Evolutionary conservation across 1,140 invertebrate genomes (phyloP).

Genomic region (Drosophila albomicans): DNA sequence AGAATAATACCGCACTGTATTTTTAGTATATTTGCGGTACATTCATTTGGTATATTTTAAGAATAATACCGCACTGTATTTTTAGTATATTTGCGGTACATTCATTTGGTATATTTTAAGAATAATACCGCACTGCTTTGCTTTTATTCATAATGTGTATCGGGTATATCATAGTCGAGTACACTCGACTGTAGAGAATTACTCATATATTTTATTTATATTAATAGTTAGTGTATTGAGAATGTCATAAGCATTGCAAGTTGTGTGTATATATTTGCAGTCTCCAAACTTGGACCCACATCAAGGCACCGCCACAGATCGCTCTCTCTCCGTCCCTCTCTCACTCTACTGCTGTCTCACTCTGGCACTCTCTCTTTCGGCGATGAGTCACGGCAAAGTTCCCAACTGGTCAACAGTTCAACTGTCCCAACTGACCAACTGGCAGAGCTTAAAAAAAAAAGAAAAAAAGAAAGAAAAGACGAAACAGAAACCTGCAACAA

Average conservation of each 20-base stretch:
- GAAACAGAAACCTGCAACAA: background rate
- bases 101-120: no score
- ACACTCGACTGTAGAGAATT: background rate
- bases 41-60: no score
- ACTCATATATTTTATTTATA: background rate
- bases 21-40: no score
- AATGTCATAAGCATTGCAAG: constrained; percentile 21
- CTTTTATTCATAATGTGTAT: no score
- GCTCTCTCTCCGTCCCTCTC: background rate
- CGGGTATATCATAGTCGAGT: no score
- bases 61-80: no score
- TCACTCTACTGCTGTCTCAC: background rate
- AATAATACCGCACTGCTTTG: no score
- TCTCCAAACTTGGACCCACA: constrained; percentile 56
- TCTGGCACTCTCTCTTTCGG: constrained; percentile 12
- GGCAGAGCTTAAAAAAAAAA: background rate
- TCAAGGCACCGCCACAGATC: constrained; percentile 66
- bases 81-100: no score
- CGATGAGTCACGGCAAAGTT: constrained; percentile 11
- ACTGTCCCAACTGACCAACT: constrained; percentile 31
- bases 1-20: no score
- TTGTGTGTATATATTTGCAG: constrained; percentile 23
- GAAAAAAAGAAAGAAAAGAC: background rate
- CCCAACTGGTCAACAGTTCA: constrained; percentile 39
- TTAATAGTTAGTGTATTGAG: constrained; percentile 9